Evolutionary conservation across 1,140 invertebrate genomes (phyloP).

Genomic region (Piezodorus guildinii): DNA sequence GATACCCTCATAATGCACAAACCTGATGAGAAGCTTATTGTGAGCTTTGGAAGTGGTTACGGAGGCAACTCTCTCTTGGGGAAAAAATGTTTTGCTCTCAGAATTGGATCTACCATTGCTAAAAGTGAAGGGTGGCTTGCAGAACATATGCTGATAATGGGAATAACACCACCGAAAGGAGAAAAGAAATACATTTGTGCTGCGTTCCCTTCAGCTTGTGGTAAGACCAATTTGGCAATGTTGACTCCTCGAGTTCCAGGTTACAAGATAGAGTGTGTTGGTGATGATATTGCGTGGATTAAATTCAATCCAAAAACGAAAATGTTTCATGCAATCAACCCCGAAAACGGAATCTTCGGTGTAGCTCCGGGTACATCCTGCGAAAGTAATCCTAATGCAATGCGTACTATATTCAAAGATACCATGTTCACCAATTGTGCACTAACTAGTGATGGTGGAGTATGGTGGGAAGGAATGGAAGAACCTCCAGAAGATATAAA

Average conservation of each 20-base stretch:
- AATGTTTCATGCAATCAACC: slow-evolving; percentile 89
- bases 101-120: slow-evolving; percentile 91
- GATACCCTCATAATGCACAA: slow-evolving; percentile 72
- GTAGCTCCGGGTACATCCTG: slow-evolving; percentile 89
- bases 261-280: slow-evolving; percentile 87
- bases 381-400: slow-evolving; percentile 92
- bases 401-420: slow-evolving; percentile 85
- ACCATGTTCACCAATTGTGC: slow-evolving; percentile 98
- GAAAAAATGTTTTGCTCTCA: slow-evolving; percentile 97
- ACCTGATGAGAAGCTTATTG: slow-evolving; percentile 67
- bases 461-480: slow-evolving; percentile 97
- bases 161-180: slow-evolving; percentile 82
- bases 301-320: slow-evolving; percentile 79
- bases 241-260: slow-evolving; percentile 84
- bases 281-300: slow-evolving; percentile 96
- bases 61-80: slow-evolving; percentile 96
- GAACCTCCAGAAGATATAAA: slow-evolving; percentile 41
- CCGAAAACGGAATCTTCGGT: slow-evolving; percentile 98
- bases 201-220: slow-evolving; percentile 96
- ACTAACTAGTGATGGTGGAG: slow-evolving; percentile 85
- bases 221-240: slow-evolving; percentile 99
- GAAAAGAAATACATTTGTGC: slow-evolving; percentile 89
- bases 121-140: slow-evolving; percentile 94
- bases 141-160: slow-evolving; percentile 96
- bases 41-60: slow-evolving; percentile 91